These are phyloP conservation scores for Prorops nasuta DNA, from an alignment of 1,140 invertebrate species.

Conservation along the genomic window DNA sequence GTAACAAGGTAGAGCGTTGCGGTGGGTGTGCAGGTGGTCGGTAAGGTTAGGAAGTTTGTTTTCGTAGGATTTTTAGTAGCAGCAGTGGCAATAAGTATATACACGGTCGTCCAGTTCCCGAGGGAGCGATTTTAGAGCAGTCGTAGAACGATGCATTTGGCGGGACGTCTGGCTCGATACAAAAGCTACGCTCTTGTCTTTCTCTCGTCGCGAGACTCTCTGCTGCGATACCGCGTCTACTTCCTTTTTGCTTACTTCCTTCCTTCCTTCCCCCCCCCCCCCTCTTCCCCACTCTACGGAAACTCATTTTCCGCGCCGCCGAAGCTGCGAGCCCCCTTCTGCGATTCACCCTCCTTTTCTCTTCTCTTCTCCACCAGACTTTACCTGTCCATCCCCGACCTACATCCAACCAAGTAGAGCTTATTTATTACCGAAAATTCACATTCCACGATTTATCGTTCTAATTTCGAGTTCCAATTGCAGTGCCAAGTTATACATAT, in stretches of 20 bases:
- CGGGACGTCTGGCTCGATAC: neutral
- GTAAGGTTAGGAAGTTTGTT: neutral
- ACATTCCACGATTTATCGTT: too few species aligned
- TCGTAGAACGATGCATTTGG: neutral
- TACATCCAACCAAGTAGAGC: too few species aligned
- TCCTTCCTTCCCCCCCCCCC: conserved; percentile 12
- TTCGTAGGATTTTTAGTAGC: neutral
- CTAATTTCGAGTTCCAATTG: too few species aligned
- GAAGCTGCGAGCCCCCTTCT: neutral
- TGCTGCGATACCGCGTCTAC: conserved; percentile 9
- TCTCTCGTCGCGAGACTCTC: neutral
- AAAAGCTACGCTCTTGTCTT: neutral
- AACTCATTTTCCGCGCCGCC: conserved; percentile 40
- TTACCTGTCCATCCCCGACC: too few species aligned
- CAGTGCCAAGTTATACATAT: too few species aligned
- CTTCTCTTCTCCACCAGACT: neutral
- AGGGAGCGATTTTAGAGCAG: neutral
- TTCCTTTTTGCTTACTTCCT: conserved; percentile 8
- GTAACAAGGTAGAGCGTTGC: too few species aligned
- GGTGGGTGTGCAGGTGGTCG: too few species aligned
- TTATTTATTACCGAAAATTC: too few species aligned
- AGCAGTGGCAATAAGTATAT: neutral
- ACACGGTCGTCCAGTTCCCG: neutral
- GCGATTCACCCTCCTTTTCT: neutral
- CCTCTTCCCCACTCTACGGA: conserved; percentile 16